Percentiles rank a stretch among this genome's conserved stretches.
Evolutionary conservation across 2,797 vertebrate genomes (phyloP).

Genomic region (Decapterus maruadsi): DNA sequence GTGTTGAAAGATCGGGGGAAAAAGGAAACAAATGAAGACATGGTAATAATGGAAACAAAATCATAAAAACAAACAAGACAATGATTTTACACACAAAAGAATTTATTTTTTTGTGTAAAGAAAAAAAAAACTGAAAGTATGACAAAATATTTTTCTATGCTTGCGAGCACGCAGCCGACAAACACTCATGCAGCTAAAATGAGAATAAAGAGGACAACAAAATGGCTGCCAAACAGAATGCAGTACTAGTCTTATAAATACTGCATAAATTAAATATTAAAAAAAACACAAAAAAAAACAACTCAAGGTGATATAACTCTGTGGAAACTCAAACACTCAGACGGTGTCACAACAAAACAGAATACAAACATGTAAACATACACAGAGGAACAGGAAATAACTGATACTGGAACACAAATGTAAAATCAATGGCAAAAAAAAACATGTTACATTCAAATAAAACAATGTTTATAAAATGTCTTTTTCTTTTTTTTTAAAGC

Average conservation of each 20-base stretch:
- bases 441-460: constrained; percentile 77
- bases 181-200: constrained; percentile 69
- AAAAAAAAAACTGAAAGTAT: constrained; percentile 70
- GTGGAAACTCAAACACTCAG: constrained; percentile 59
- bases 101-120: constrained; percentile 85
- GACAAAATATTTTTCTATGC: constrained; percentile 77
- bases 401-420: constrained; percentile 61
- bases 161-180: constrained; percentile 66
- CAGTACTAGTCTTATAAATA: constrained; percentile 73
- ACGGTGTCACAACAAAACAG: constrained; percentile 68
- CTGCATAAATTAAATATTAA: constrained; percentile 75
- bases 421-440: constrained; percentile 67
- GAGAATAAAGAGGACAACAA: constrained; percentile 77
- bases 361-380: constrained; percentile 81
- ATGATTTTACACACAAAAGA: constrained; percentile 84
- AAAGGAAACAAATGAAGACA: constrained; percentile 51
- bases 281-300: constrained; percentile 37
- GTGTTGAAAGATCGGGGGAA: constrained; percentile 3
- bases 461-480: constrained; percentile 51
- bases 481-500: constrained; percentile 33
- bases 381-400: constrained; percentile 72
- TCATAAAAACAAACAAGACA: constrained; percentile 85
- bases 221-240: constrained; percentile 75
- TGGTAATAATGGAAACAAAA: constrained; percentile 69
- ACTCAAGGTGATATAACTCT: constrained; percentile 64